These are phyloP conservation scores for Limnothrissa miodon DNA, from an alignment of 2,113 vertebrate genomes.

Conservation along the genomic window DNA sequence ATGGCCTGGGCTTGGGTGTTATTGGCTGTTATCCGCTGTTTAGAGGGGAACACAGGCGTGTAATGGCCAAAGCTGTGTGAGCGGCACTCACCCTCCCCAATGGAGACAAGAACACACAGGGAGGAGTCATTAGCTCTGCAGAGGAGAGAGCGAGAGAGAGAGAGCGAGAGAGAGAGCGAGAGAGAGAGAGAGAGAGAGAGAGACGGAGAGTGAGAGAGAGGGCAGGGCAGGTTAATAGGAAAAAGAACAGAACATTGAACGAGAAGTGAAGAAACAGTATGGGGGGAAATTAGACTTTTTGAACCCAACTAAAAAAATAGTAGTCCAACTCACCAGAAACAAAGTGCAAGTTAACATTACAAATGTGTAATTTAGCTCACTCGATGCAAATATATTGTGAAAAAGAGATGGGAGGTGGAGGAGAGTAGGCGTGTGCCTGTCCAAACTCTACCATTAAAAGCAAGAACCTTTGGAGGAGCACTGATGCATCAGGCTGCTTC, in stretches of 20 bases:
- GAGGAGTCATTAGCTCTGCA: neutral
- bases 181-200: neutral
- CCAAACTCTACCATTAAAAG: neutral
- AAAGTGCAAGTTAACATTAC: neutral
- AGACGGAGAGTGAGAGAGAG: slow-evolving; percentile 11
- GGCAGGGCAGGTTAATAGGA: neutral
- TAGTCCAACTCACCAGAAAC: neutral
- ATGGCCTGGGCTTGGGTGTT: neutral
- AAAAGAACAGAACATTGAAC: neutral
- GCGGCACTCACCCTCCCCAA: neutral
- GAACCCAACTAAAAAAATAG: neutral
- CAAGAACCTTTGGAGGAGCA: too few species aligned
- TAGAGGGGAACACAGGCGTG: neutral
- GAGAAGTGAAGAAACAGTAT: neutral
- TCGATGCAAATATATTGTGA: neutral
- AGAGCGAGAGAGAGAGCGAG: neutral
- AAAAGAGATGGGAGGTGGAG: neutral
- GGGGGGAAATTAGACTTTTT: neutral
- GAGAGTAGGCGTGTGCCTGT: neutral
- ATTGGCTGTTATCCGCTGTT: neutral
- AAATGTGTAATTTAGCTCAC: neutral
- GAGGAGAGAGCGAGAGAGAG: neutral
- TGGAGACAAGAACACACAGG: neutral
- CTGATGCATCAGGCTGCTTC: neutral
- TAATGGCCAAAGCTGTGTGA: neutral